Evolutionary conservation across 2,888 invertebrate species (phyloP).

Genomic region (Melinaea marsaeus): DNA sequence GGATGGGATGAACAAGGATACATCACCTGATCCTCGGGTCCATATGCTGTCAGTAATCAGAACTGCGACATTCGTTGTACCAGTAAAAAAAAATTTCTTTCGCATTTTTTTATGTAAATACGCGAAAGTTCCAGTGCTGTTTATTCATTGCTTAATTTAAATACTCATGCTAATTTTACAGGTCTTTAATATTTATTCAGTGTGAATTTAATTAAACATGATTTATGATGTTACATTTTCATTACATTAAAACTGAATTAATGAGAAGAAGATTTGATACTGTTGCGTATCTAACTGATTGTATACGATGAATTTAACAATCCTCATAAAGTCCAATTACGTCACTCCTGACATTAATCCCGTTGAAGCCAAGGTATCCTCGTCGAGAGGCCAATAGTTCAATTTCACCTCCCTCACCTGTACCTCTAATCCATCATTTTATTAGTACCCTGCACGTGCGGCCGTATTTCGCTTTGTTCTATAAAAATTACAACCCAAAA

Average conservation of each 20-base stretch:
- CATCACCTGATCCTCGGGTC: too few relatives aligned
- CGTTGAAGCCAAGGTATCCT: conserved; percentile 49
- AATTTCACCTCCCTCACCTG: conserved; percentile 73
- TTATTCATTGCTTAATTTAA: too few relatives aligned
- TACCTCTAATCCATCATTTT: conserved; percentile 71
- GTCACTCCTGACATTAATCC: conserved; percentile 52
- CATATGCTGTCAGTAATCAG: too few relatives aligned
- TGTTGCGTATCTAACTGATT: neutral
- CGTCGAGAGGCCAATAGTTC: conserved; percentile 71
- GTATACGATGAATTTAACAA: neutral
- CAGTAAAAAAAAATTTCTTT: too few relatives aligned
- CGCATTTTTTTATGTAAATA: too few relatives aligned
- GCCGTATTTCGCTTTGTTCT: conserved; percentile 65
- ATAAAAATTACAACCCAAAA: conserved; percentile 48
- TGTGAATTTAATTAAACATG: too few relatives aligned
- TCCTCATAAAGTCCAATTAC: conserved; percentile 44
- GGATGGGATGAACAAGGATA: too few relatives aligned
- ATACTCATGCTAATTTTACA: too few relatives aligned
- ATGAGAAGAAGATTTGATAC: neutral
- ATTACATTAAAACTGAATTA: neutral
- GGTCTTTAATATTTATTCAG: too few relatives aligned
- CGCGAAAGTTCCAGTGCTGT: too few relatives aligned
- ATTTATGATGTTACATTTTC: too few relatives aligned
- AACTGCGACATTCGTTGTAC: too few relatives aligned
- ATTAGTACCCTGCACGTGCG: conserved; percentile 74